A percentile compares a stretch with the other conserved stretches of the same genome.
These are phyloP conservation scores for Drosophila elegans DNA, from an alignment of 1,140 invertebrate species.

Conservation along the genomic window DNA sequence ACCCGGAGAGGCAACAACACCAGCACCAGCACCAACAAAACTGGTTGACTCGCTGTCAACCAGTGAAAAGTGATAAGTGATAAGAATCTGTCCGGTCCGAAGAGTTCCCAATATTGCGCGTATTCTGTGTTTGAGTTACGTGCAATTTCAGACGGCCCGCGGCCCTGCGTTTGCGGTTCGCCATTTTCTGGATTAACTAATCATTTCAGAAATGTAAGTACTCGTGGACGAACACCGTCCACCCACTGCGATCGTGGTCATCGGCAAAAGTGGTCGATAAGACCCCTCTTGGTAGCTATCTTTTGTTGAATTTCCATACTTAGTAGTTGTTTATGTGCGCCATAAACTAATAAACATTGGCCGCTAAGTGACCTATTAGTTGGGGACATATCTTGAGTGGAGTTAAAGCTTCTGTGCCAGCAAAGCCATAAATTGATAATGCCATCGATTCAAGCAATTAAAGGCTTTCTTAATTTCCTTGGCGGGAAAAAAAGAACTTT, in stretches of 20 bases:
- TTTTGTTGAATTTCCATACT: slow-evolving; percentile 39
- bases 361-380: slow-evolving; percentile 32
- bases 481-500: not conserved
- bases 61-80: slow-evolving; percentile 65
- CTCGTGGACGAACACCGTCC: slow-evolving; percentile 21
- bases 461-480: slow-evolving; percentile 14
- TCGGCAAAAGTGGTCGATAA: slow-evolving; percentile 39
- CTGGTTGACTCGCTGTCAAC: slow-evolving; percentile 57
- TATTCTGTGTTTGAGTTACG: slow-evolving; percentile 59
- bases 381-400: slow-evolving; percentile 35
- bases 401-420: slow-evolving; percentile 25
- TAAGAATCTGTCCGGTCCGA: slow-evolving; percentile 61
- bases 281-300: slow-evolving; percentile 15
- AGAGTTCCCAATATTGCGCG: slow-evolving; percentile 47
- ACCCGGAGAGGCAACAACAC: slow-evolving; percentile 25
- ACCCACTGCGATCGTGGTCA: slow-evolving; percentile 16
- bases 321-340: slow-evolving; percentile 25
- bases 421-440: slow-evolving; percentile 43
- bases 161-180: slow-evolving; percentile 5
- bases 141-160: slow-evolving; percentile 70
- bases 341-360: slow-evolving; percentile 38
- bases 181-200: slow-evolving; percentile 40
- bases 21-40: slow-evolving; percentile 13
- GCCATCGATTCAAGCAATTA: slow-evolving; percentile 27
- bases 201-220: slow-evolving; percentile 27